Conservation (phyloP, 2,797 vertebrate species). For the Acestrorhynchus altus region DNA sequence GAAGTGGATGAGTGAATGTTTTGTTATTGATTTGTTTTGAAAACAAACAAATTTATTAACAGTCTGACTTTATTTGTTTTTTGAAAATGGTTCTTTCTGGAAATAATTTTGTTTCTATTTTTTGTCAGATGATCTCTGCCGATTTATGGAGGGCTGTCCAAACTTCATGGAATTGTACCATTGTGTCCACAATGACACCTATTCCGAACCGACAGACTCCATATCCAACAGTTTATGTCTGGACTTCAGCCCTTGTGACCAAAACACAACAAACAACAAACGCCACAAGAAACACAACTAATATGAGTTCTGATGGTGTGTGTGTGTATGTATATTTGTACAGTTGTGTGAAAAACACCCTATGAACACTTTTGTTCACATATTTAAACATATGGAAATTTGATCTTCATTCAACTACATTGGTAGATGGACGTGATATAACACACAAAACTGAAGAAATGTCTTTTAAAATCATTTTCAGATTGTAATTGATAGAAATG, state of each 20-base stretch:
- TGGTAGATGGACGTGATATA: too few relatives aligned
- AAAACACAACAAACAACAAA: conserved; percentile 52
- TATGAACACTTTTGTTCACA: too few relatives aligned
- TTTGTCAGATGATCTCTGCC: conserved; percentile 81
- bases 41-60: too few relatives aligned
- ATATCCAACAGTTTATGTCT: conserved; percentile 80
- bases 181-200: conserved; percentile 65
- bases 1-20: too few relatives aligned
- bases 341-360: too few relatives aligned
- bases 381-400: too few relatives aligned
- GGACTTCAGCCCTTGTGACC: conserved; percentile 83
- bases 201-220: conserved; percentile 54
- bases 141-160: conserved; percentile 79
- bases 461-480: too few relatives aligned
- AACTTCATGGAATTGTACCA: conserved; percentile 83
- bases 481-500: too few relatives aligned
- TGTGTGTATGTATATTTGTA: conserved; percentile 16
- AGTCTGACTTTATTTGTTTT: neutral
- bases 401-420: too few relatives aligned
- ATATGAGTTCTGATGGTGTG: conserved; percentile 65
- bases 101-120: conserved; percentile 30
- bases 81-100: neutral
- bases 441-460: too few relatives aligned
- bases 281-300: conserved; percentile 58
- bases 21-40: too few relatives aligned